Conservation (phyloP, 2,888 invertebrate genomes). For the Trichopoda pennipes region DNA sequence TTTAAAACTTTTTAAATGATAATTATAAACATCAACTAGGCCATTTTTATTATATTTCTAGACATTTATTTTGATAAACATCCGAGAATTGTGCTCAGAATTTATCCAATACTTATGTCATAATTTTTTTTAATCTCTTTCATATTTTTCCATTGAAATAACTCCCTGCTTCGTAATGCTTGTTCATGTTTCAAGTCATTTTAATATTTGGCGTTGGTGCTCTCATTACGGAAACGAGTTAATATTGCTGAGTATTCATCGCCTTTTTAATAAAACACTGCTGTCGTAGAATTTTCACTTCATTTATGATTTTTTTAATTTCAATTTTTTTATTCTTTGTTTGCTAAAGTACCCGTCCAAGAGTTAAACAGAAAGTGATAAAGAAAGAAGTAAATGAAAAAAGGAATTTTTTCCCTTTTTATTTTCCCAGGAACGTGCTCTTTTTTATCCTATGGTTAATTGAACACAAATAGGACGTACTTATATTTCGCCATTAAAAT, state of each 20-base stretch:
- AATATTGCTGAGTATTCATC: neutral
- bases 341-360: slow-evolving; percentile 25
- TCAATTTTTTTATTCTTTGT: slow-evolving; percentile 10
- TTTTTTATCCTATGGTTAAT: too few relatives aligned
- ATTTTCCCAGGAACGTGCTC: too few relatives aligned
- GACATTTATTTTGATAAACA: slow-evolving; percentile 10
- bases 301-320: neutral
- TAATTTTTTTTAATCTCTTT: slow-evolving; percentile 3
- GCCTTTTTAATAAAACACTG: slow-evolving; percentile 22
- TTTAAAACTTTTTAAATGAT: slow-evolving; percentile 34
- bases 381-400: too few relatives aligned
- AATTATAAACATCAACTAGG: slow-evolving; percentile 46
- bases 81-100: neutral
- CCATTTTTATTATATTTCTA: slow-evolving; percentile 5
- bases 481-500: too few relatives aligned
- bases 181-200: slow-evolving; percentile 39
- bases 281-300: slow-evolving; percentile 5
- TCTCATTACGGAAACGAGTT: slow-evolving; percentile 9
- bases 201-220: slow-evolving; percentile 39
- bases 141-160: slow-evolving; percentile 24
- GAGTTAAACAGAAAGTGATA: too few relatives aligned
- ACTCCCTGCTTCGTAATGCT: neutral
- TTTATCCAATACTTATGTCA: neutral
- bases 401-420: too few relatives aligned
- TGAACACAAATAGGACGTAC: too few relatives aligned